These are phyloP conservation scores for Phyllostomus hastatus DNA, from an alignment of 2,113 vertebrate species.

Conservation along the genomic window DNA sequence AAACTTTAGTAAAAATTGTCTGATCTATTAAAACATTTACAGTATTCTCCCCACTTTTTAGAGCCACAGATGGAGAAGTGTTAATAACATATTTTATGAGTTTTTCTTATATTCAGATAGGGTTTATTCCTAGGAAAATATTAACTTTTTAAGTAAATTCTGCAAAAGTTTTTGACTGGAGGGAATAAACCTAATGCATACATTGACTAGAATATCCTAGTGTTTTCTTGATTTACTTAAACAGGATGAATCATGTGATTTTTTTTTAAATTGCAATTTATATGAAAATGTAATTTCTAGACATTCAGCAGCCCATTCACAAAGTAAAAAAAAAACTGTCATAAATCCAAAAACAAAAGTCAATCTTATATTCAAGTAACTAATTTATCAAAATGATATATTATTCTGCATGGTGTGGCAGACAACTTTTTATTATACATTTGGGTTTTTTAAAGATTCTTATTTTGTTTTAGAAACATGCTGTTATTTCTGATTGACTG, in stretches of 20 bases:
- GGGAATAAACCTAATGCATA: constrained; percentile 50
- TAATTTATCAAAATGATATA: constrained; percentile 53
- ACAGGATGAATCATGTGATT: constrained; percentile 50
- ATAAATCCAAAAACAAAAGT: constrained; percentile 28
- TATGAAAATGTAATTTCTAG: constrained; percentile 69
- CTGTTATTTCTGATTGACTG: constrained; percentile 50
- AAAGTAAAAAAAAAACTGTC: background rate
- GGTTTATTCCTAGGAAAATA: constrained; percentile 58
- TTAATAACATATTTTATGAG: constrained; percentile 22
- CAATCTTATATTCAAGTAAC: constrained; percentile 32
- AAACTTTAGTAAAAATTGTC: background rate
- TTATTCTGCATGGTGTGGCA: constrained; percentile 52
- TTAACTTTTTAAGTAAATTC: constrained; percentile 56
- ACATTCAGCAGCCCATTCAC: constrained; percentile 44
- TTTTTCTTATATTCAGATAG: constrained; percentile 36
- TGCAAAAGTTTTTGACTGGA: constrained; percentile 1
- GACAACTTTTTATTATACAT: constrained; percentile 53
- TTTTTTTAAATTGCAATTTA: constrained; percentile 61
- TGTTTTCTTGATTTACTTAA: constrained; percentile 55
- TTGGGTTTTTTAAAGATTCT: constrained; percentile 40
- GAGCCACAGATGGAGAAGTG: background rate
- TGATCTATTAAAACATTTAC: background rate
- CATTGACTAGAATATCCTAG: constrained; percentile 20
- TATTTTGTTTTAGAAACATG: constrained; percentile 59
- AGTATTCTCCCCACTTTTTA: background rate